Conservation (phyloP, 35 echinoderm and acorn worm species). For the Stichopus chloronotus region DNA sequence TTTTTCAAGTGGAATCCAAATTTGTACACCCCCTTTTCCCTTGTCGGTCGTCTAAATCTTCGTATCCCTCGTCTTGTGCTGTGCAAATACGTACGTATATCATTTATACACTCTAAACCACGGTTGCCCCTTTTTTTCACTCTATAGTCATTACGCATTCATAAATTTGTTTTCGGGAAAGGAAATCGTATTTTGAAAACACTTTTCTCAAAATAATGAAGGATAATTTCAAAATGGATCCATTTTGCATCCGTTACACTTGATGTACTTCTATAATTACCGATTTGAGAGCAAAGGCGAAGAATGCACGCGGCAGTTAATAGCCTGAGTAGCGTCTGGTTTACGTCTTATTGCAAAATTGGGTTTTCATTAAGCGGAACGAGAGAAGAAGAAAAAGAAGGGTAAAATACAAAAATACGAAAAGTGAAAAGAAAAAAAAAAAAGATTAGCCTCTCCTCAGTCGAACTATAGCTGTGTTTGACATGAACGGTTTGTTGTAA, state of each 20-base stretch:
- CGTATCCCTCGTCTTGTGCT: not conserved
- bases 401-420: not conserved
- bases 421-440: not conserved
- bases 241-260: constrained; percentile 48
- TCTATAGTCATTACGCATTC: constrained; percentile 20
- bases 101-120: too few species aligned
- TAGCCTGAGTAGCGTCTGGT: constrained; percentile 45
- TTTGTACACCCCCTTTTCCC: not conserved
- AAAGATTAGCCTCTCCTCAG: constrained; percentile 24
- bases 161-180: constrained; percentile 45
- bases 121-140: not conserved
- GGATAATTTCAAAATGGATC: constrained; percentile 45
- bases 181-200: constrained; percentile 50
- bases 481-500: constrained; percentile 43
- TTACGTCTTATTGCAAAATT: constrained; percentile 47
- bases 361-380: constrained; percentile 53
- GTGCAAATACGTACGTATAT: not conserved
- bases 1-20: not conserved
- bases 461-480: constrained; percentile 33
- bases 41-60: too few species aligned
- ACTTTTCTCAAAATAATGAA: constrained; percentile 54
- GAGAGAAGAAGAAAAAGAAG: not conserved
- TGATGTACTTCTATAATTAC: constrained; percentile 35
- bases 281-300: constrained; percentile 45
- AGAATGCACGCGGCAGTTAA: constrained; percentile 40